phyloP scores from a whole-genome alignment of 2,797 vertebrate species.

The Oophaga sylvatica region DNA sequence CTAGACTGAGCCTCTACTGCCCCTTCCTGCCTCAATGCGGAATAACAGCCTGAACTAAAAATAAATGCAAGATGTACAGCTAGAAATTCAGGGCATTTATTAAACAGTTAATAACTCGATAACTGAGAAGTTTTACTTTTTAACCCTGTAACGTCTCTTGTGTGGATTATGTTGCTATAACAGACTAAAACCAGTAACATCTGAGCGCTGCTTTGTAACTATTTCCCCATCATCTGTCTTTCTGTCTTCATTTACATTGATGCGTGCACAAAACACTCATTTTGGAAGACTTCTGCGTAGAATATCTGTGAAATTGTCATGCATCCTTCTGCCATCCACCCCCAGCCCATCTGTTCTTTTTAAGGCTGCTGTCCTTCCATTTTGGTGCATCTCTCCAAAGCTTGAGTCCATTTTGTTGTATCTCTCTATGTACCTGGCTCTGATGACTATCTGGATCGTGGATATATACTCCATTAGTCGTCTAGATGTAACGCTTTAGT shows the following conservation, averaged over 20 bases:
- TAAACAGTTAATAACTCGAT: neutral
- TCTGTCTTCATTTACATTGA: neutral
- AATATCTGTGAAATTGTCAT: neutral
- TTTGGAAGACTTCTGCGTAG: neutral
- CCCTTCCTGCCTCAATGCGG: slow-evolving; percentile 24
- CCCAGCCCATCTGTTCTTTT: neutral
- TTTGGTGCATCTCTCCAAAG: slow-evolving; percentile 30
- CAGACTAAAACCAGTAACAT: neutral
- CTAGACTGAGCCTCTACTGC: slow-evolving; percentile 34
- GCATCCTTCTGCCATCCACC: neutral
- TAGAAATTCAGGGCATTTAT: neutral
- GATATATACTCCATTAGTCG: no score
- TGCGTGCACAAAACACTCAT: neutral
- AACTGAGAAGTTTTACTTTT: neutral
- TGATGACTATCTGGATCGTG: neutral
- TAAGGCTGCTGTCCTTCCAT: slow-evolving; percentile 43
- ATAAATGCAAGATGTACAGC: neutral
- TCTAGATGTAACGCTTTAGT: neutral
- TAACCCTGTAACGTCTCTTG: neutral
- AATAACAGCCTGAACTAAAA: slow-evolving; percentile 8
- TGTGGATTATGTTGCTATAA: neutral
- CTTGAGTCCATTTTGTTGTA: slow-evolving; percentile 49
- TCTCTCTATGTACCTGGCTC: slow-evolving; percentile 9
- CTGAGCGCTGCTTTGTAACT: neutral
- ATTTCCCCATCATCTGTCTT: neutral